Percentiles rank a stretch among this genome's conserved stretches.
phyloP scores from a whole-genome alignment of 2,888 invertebrate genomes.

The Platycnemis pennipes region DNA sequence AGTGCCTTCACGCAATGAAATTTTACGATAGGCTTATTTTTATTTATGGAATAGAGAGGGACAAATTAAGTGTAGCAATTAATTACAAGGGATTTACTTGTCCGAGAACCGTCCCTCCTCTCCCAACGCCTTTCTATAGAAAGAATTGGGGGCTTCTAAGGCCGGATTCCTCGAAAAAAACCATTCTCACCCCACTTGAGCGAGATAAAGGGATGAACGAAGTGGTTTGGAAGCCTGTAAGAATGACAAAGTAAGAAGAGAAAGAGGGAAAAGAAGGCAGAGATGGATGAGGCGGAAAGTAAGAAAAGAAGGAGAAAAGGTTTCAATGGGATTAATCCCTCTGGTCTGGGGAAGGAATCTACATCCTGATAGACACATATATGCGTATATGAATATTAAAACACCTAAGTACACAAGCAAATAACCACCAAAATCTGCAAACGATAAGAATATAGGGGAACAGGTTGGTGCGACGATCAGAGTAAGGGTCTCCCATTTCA shows the following conservation, averaged over 20 bases:
- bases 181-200: not conserved
- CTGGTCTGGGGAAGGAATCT: not conserved
- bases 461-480: no score
- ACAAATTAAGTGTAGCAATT: slow-evolving; percentile 14
- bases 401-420: no score
- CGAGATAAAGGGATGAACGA: slow-evolving; percentile 17
- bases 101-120: not conserved
- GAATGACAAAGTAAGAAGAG: not conserved
- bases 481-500: no score
- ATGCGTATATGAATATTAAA: no score
- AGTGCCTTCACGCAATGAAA: slow-evolving; percentile 3
- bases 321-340: no score
- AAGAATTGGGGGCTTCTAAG: not conserved
- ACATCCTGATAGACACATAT: not conserved
- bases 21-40: not conserved
- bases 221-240: not conserved
- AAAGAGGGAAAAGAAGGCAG: not conserved
- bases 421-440: no score
- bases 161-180: not conserved
- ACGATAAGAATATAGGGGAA: no score
- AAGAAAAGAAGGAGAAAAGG: not conserved
- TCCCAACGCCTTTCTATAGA: not conserved
- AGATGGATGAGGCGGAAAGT: not conserved
- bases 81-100: not conserved
- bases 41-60: not conserved